Conservation (phyloP, 2,888 invertebrate genomes). For the Drosophila parthenogenetica region DNA sequence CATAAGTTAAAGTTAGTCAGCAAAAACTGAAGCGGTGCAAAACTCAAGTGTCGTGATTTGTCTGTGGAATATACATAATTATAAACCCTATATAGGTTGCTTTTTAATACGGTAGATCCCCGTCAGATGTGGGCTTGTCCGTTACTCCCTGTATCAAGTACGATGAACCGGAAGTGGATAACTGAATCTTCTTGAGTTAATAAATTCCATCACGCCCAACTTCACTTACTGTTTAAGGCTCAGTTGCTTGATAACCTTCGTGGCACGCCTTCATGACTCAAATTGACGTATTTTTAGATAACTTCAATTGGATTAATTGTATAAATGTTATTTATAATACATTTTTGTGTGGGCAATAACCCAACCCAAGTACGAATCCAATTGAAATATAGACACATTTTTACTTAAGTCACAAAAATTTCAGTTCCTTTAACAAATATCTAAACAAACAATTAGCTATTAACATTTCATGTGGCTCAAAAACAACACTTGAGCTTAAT, state of each 20-base stretch:
- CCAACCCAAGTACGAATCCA: slow-evolving; percentile 62
- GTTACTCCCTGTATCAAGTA: background rate
- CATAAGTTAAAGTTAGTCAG: no score
- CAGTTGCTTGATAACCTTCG: slow-evolving; percentile 31
- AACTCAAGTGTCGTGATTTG: no score
- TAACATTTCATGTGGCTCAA: slow-evolving; percentile 61
- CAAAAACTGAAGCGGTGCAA: no score
- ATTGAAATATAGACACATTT: slow-evolving; percentile 42
- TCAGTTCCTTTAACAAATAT: slow-evolving; percentile 59
- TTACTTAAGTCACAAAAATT: slow-evolving; percentile 43
- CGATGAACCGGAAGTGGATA: slow-evolving; percentile 4
- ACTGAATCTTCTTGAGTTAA: background rate
- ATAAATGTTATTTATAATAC: slow-evolving; percentile 11
- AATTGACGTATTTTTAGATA: slow-evolving; percentile 63
- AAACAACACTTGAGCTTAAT: slow-evolving; percentile 60
- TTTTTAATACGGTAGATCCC: background rate
- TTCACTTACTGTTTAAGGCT: slow-evolving; percentile 1
- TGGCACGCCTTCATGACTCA: slow-evolving; percentile 62
- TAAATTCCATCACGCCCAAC: slow-evolving; percentile 2
- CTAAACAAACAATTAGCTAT: slow-evolving; percentile 76
- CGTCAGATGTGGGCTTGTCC: background rate
- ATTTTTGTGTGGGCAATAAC: slow-evolving; percentile 63
- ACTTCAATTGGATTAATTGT: slow-evolving; percentile 24
- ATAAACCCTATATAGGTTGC: background rate
- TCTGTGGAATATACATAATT: no score